Evolutionary conservation across 2,888 invertebrate genomes (phyloP).

Genomic region (Mystacides longicornis): DNA sequence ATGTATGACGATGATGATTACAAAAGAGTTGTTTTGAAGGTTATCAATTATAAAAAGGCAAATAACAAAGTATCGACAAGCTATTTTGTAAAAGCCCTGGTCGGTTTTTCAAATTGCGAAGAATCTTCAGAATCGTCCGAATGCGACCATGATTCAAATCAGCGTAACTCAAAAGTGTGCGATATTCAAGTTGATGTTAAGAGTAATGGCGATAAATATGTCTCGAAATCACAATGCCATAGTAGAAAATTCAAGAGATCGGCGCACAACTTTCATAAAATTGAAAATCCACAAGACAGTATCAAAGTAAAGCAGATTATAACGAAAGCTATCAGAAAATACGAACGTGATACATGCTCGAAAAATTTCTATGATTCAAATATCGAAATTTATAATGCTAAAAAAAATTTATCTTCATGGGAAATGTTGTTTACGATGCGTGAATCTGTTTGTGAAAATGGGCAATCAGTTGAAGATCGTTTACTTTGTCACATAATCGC

Average conservation of each 20-base stretch:
- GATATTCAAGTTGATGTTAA: slow-evolving; percentile 18
- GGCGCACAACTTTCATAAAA: not conserved
- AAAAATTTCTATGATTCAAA: slow-evolving; percentile 26
- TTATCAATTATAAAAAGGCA: slow-evolving; percentile 37
- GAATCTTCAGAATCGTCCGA: slow-evolving; percentile 27
- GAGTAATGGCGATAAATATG: slow-evolving; percentile 17
- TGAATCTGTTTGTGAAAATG: too few relatives aligned
- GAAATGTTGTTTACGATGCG: too few relatives aligned
- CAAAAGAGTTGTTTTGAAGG: slow-evolving; percentile 40
- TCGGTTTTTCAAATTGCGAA: slow-evolving; percentile 40
- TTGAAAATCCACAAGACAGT: not conserved
- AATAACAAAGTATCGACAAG: slow-evolving; percentile 33
- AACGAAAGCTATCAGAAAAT: slow-evolving; percentile 33
- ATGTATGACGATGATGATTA: slow-evolving; percentile 42
- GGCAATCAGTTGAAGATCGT: too few relatives aligned
- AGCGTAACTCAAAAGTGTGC: slow-evolving; percentile 15
- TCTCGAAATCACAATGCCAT: slow-evolving; percentile 31
- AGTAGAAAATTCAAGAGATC: slow-evolving; percentile 32
- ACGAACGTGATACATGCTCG: slow-evolving; percentile 30
- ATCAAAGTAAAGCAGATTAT: slow-evolving; percentile 25
- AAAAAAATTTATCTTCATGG: too few relatives aligned
- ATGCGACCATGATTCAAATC: slow-evolving; percentile 25
- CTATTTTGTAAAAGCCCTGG: slow-evolving; percentile 38
- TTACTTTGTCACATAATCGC: not conserved
- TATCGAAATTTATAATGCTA: slow-evolving; percentile 33